Evolutionary conservation across 92 coral and sea anemone species (phyloP).

Genomic region (Montipora capitata): DNA sequence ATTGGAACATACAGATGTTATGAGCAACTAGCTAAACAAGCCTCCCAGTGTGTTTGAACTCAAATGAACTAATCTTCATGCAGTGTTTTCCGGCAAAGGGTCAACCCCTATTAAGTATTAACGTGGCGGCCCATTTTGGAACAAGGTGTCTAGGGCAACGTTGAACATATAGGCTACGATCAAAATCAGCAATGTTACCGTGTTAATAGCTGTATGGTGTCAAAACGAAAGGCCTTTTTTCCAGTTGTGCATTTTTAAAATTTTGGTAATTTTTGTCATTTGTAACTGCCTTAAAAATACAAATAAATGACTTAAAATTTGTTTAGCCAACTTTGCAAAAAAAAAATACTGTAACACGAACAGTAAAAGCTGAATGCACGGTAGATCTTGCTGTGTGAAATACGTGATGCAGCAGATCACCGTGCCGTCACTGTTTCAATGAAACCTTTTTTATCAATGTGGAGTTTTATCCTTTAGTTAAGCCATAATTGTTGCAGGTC

Average conservation of each 20-base stretch:
- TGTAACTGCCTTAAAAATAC: neutral
- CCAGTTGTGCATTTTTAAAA: neutral
- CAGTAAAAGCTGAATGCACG: neutral
- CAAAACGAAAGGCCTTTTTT: neutral
- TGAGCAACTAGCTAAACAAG: neutral
- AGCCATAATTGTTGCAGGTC: too few species aligned
- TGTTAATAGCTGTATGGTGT: neutral
- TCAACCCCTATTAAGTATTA: neutral
- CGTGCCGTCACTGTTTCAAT: too few species aligned
- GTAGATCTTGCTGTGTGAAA: neutral
- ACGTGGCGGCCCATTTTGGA: neutral
- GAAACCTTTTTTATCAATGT: too few species aligned
- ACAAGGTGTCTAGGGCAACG: neutral
- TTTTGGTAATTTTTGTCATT: neutral
- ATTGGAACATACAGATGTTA: neutral
- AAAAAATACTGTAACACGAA: neutral
- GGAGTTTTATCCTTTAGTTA: too few species aligned
- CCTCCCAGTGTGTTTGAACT: slow-evolving; percentile 7
- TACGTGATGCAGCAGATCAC: too few species aligned
- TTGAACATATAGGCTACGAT: neutral
- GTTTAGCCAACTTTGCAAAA: neutral
- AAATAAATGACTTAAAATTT: neutral
- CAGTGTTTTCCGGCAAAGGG: neutral
- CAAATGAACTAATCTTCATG: neutral
- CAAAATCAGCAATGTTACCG: neutral